phyloP scores from a whole-genome alignment of 2,797 vertebrate species.

The Sternarchorhynchus goeldii region DNA sequence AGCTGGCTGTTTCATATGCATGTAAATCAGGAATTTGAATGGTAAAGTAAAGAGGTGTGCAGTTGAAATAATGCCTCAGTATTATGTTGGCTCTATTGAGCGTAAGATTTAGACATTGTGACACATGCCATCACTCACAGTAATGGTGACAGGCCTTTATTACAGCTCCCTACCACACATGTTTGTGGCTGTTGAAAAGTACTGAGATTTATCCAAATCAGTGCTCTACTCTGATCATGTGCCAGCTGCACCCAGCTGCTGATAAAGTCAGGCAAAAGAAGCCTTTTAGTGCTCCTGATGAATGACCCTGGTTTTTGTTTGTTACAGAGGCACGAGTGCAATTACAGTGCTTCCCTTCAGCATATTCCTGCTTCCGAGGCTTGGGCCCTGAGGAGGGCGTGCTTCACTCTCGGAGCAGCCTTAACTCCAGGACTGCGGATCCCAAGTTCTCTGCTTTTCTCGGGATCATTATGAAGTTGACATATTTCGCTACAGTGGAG shows the following conservation, averaged over 20 bases:
- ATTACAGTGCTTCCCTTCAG: conserved; percentile 35
- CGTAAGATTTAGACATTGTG: conserved; percentile 36
- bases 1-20: conserved; percentile 46
- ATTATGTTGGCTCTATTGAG: conserved; percentile 38
- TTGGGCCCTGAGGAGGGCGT: too few relatives aligned
- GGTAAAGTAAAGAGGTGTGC: conserved; percentile 31
- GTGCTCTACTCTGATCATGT: background rate
- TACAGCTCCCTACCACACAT: conserved; percentile 7
- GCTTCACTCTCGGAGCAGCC: too few relatives aligned
- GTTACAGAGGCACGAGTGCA: conserved; percentile 44
- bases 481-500: too few relatives aligned
- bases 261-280: conserved; percentile 31
- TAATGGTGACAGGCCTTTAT: conserved; percentile 39
- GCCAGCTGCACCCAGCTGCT: conserved; percentile 32
- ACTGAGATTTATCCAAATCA: conserved; percentile 43
- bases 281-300: conserved; percentile 44
- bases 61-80: conserved; percentile 37
- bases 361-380: too few relatives aligned
- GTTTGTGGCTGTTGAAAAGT: conserved; percentile 30
- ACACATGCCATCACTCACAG: conserved; percentile 27
- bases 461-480: too few relatives aligned
- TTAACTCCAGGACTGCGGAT: too few relatives aligned
- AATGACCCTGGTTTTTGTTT: conserved; percentile 40
- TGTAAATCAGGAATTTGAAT: conserved; percentile 43
- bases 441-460: too few relatives aligned